Percentiles rank a stretch among this genome's conserved stretches.
phyloP scores from a whole-genome alignment of 1,140 invertebrate genomes.

The Drosophila miranda region DNA sequence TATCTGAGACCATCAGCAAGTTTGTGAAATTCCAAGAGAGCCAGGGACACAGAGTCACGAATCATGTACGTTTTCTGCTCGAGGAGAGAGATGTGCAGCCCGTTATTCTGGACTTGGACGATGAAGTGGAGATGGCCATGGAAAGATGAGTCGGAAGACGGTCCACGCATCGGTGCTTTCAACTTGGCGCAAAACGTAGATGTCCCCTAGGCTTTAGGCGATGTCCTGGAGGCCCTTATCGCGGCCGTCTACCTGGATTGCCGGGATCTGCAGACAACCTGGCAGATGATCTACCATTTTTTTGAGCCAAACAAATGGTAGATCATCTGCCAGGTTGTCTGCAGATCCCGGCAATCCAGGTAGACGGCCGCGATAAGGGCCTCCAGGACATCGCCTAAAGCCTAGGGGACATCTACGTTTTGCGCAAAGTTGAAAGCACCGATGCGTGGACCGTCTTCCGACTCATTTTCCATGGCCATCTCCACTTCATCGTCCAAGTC shows the following conservation, averaged over 20 bases:
- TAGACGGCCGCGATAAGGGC: constrained; percentile 95
- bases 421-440: constrained; percentile 84
- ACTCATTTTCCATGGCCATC: not conserved
- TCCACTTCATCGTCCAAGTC: constrained; percentile 64
- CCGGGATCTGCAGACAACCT: constrained; percentile 90
- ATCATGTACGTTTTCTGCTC: no score
- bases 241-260: constrained; percentile 97
- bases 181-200: constrained; percentile 89
- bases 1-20: no score
- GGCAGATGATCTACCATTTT: constrained; percentile 90
- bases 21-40: no score
- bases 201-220: constrained; percentile 96
- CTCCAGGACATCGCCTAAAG: constrained; percentile 96
- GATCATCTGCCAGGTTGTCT: no score
- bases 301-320: constrained; percentile 87
- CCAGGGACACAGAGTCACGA: no score
- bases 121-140: constrained; percentile 25
- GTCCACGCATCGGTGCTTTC: constrained; percentile 10
- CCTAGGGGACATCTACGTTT: constrained; percentile 95
- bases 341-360: no score
- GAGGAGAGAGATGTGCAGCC: constrained; percentile 85
- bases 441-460: not conserved
- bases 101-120: constrained; percentile 56
- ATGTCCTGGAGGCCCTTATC: constrained; percentile 95
- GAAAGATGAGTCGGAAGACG: not conserved